These are phyloP conservation scores for Gasteruption jaculator DNA, from an alignment of 2,888 invertebrate species.

Conservation along the genomic window DNA sequence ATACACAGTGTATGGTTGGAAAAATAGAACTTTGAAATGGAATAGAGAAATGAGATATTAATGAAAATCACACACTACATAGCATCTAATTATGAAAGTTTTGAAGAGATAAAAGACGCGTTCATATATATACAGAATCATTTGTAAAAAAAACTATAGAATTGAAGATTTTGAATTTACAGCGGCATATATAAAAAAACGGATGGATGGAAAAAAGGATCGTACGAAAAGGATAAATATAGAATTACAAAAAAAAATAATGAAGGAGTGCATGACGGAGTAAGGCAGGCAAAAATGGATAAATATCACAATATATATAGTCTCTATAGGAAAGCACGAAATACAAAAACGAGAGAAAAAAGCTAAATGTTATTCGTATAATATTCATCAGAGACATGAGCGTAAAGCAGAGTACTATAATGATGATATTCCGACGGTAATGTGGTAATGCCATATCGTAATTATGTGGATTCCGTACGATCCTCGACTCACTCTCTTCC, in stretches of 20 bases:
- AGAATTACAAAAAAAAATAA: conserved; percentile 14
- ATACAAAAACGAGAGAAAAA: conserved; percentile 23
- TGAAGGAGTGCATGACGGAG: conserved; percentile 14
- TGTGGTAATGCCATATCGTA: conserved; percentile 38
- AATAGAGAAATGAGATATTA: too few relatives aligned
- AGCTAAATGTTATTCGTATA: conserved; percentile 32
- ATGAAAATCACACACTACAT: too few relatives aligned
- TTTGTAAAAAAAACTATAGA: conserved; percentile 26
- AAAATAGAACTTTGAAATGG: too few relatives aligned
- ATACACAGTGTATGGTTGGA: too few relatives aligned
- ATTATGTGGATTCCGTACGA: conserved; percentile 33
- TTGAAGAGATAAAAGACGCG: too few relatives aligned
- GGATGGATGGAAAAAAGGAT: conserved; percentile 20
- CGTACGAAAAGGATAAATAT: conserved; percentile 10
- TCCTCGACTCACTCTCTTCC: conserved; percentile 7
- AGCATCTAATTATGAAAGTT: too few relatives aligned
- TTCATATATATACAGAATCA: too few relatives aligned
- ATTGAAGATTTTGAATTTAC: conserved; percentile 34
- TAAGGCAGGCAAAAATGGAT: too few relatives aligned
- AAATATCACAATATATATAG: conserved; percentile 25
- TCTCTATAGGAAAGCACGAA: conserved; percentile 18
- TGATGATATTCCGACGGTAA: conserved; percentile 24
- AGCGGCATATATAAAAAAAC: conserved; percentile 27
- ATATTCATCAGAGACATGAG: conserved; percentile 26
- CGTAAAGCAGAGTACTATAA: conserved; percentile 20